Percentiles rank a stretch among this genome's conserved stretches.
Evolutionary conservation across 1,140 invertebrate genomes (phyloP).

Genomic region (Drosophila kikkawai): DNA sequence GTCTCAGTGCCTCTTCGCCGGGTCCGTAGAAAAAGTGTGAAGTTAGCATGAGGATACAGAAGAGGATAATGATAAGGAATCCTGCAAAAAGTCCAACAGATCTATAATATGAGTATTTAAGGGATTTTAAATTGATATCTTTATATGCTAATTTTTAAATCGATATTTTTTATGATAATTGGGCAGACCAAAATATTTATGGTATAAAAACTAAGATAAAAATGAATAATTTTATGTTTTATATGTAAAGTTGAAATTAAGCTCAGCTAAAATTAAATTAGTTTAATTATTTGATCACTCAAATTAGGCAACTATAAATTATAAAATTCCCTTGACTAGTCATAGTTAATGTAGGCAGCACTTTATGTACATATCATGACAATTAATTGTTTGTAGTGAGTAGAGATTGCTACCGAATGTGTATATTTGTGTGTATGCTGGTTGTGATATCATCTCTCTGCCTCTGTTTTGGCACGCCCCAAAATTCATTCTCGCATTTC

Average conservation of each 20-base stretch:
- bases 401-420: background rate
- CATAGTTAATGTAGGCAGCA: background rate
- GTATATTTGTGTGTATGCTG: background rate
- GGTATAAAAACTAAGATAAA: background rate
- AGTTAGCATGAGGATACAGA: constrained; percentile 89
- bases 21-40: constrained; percentile 91
- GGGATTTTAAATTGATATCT: background rate
- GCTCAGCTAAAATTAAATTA: no score
- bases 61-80: constrained; percentile 75
- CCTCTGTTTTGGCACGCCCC: background rate
- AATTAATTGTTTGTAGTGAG: background rate
- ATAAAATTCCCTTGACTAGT: background rate
- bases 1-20: constrained; percentile 88
- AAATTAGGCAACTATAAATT: background rate
- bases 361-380: no score
- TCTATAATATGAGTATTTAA: background rate
- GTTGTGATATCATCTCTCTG: background rate
- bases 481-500: background rate
- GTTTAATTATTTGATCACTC: no score
- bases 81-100: constrained; percentile 80
- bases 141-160: background rate
- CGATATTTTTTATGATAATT: no score
- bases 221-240: background rate
- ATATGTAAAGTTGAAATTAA: no score
- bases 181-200: background rate